These are phyloP conservation scores for Penaeus chinensis DNA, from an alignment of 1,140 invertebrate genomes.

Conservation along the genomic window DNA sequence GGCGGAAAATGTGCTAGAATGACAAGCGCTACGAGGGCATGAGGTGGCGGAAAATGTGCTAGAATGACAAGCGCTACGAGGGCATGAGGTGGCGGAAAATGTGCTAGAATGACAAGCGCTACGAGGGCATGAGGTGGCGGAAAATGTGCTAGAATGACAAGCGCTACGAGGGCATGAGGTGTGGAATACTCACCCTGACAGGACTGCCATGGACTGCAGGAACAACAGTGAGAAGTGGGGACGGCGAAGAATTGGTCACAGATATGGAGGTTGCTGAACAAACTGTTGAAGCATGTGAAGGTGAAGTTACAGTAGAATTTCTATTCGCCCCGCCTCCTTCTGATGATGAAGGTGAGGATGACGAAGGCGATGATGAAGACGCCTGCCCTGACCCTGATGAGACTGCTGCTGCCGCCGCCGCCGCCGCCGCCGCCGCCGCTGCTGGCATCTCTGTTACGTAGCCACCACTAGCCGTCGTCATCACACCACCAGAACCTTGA, in stretches of 20 bases:
- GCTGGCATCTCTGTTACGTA: conserved; percentile 24
- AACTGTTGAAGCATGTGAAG: background rate
- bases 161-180: no score
- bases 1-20: no score
- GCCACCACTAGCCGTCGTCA: conserved; percentile 26
- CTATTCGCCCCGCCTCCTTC: background rate
- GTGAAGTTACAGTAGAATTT: background rate
- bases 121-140: no score
- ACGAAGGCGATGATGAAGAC: background rate
- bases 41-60: no score
- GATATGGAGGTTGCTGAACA: background rate
- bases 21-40: no score
- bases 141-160: no score
- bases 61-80: no score
- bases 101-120: no score
- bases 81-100: no score
- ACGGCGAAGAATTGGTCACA: conserved; percentile 18
- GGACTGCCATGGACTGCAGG: background rate
- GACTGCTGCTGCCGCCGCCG: background rate
- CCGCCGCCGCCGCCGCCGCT: background rate
- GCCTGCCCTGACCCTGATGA: background rate
- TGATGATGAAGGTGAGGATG: background rate
- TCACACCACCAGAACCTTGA: conserved; percentile 18
- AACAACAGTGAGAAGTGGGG: conserved; percentile 18
- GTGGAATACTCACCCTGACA: background rate